phyloP scores from a whole-genome alignment of 1,140 invertebrate species.

The Carposina sasakii region DNA sequence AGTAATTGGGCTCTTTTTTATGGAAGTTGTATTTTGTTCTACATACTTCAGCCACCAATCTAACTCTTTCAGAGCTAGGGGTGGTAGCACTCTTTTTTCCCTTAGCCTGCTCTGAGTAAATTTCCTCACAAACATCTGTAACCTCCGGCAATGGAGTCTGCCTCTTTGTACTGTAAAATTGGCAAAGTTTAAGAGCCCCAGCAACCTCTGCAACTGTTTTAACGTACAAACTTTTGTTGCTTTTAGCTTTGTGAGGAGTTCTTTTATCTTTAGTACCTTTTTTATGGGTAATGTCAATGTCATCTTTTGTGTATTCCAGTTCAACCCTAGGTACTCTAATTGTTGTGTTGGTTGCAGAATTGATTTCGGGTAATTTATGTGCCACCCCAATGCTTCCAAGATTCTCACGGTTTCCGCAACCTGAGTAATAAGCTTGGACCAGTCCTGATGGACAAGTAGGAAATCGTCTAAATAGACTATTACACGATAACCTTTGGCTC shows the following conservation, averaged over 20 bases:
- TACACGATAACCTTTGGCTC: constrained; percentile 15
- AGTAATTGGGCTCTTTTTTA: constrained; percentile 13
- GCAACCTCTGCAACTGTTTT: not conserved
- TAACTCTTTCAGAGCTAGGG: constrained; percentile 11
- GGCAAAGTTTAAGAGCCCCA: constrained; percentile 43
- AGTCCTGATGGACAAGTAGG: not conserved
- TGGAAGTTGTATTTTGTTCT: not conserved
- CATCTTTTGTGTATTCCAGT: constrained; percentile 23
- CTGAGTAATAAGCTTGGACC: not conserved
- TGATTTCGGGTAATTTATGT: constrained; percentile 22
- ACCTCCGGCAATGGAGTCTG: constrained; percentile 24
- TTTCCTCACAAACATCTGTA: constrained; percentile 14
- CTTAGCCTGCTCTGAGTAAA: constrained; percentile 18
- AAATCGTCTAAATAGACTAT: constrained; percentile 12
- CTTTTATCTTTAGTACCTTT: not conserved
- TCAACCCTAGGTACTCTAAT: constrained; percentile 25
- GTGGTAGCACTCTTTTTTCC: not conserved
- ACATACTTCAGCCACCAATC: constrained; percentile 21
- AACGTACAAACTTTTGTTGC: not conserved
- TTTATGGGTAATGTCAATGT: constrained; percentile 5
- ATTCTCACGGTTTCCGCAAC: constrained; percentile 4
- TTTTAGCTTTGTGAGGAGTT: not conserved
- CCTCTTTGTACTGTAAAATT: constrained; percentile 69
- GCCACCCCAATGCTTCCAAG: constrained; percentile 22
- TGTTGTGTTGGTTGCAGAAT: constrained; percentile 19